phyloP scores from a whole-genome alignment of 64 coral and sea anemone genomes.

The Montipora efflorescens region DNA sequence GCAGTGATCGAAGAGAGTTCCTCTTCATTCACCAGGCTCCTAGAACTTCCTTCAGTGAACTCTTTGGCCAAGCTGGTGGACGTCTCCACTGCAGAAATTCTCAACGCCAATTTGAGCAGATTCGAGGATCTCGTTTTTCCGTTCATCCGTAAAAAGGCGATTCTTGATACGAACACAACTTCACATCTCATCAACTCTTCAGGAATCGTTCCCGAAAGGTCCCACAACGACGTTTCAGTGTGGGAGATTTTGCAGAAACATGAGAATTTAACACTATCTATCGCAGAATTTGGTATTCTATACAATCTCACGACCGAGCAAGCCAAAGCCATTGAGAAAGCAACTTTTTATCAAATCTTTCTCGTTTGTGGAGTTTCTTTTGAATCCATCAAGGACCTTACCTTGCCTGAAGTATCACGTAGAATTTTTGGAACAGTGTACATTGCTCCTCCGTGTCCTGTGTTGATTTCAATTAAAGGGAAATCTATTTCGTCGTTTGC shows the following conservation, averaged over 20 bases:
- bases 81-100: background rate
- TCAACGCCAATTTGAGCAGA: conserved; percentile 21
- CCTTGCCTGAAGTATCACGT: conserved; percentile 40
- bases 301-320: conserved; percentile 74
- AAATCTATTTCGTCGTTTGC: conserved; percentile 45
- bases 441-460: conserved; percentile 24
- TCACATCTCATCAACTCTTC: conserved; percentile 32
- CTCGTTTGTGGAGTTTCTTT: conserved; percentile 52
- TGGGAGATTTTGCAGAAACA: background rate
- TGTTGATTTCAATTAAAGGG: conserved; percentile 69
- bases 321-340: conserved; percentile 35
- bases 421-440: conserved; percentile 41
- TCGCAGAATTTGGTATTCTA: conserved; percentile 64
- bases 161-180: conserved; percentile 54
- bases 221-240: background rate
- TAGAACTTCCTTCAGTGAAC: conserved; percentile 40
- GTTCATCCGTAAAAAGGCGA: conserved; percentile 40
- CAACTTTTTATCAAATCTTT: conserved; percentile 67
- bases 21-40: background rate
- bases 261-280: conserved; percentile 24
- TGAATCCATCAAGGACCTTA: conserved; percentile 7
- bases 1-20: background rate
- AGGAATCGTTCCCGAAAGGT: background rate
- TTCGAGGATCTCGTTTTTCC: conserved; percentile 46
- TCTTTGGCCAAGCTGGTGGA: conserved; percentile 29